Evolutionary conservation across 2,113 vertebrate species (phyloP).

Genomic region (Oncorhynchus clarkii): DNA sequence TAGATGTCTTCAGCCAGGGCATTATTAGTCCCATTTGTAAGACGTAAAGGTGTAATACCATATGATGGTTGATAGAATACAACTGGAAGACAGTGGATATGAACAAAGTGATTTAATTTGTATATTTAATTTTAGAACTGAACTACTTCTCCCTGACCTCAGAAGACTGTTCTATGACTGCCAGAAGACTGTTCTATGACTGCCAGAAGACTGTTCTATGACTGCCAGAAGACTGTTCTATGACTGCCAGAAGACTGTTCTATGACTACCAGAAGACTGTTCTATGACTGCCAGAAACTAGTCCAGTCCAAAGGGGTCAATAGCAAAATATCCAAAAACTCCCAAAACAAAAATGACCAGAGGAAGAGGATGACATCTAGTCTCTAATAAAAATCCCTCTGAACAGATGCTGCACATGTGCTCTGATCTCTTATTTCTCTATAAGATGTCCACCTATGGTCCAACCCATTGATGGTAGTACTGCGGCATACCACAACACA

Average conservation of each 20-base stretch:
- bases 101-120: no score
- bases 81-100: no score
- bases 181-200: no score
- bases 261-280: no score
- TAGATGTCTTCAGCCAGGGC: no score
- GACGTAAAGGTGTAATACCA: no score
- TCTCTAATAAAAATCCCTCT: slow-evolving; percentile 44
- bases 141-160: neutral
- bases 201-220: no score
- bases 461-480: slow-evolving; percentile 29
- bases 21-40: no score
- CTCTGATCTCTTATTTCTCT: slow-evolving; percentile 20
- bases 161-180: neutral
- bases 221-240: no score
- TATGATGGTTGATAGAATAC: no score
- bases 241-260: no score
- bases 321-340: slow-evolving; percentile 32
- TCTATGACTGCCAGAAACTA: neutral
- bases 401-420: slow-evolving; percentile 60
- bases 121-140: no score
- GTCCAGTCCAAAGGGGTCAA: neutral
- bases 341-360: slow-evolving; percentile 34
- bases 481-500: slow-evolving; percentile 14
- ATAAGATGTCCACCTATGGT: slow-evolving; percentile 30
- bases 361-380: slow-evolving; percentile 25